Evolutionary conservation across 2,113 vertebrate species (phyloP).

Genomic region (Amblyornis subalaris): DNA sequence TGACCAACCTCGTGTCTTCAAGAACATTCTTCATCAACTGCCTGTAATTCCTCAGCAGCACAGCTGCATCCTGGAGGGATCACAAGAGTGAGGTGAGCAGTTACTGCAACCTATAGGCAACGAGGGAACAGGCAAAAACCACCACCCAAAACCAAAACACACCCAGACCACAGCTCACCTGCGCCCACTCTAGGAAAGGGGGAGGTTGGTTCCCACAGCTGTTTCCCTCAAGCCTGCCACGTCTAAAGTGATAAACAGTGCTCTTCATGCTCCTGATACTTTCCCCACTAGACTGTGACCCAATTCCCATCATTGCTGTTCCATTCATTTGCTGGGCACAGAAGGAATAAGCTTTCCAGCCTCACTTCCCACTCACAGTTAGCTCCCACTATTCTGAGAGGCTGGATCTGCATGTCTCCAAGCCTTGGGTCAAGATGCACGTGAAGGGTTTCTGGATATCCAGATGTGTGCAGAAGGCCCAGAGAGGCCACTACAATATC

Average conservation of each 20-base stretch:
- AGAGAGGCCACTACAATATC: background rate
- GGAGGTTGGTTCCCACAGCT: background rate
- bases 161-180: background rate
- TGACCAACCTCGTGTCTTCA: conserved; percentile 78
- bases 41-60: conserved; percentile 69
- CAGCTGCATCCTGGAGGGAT: conserved; percentile 76
- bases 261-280: background rate
- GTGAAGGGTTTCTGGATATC: background rate
- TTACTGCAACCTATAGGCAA: background rate
- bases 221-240: background rate
- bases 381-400: background rate
- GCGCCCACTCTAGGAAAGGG: background rate
- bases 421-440: background rate
- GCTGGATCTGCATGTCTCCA: background rate
- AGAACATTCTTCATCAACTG: conserved; percentile 82
- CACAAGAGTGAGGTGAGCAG: background rate
- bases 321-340: background rate
- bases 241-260: background rate
- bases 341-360: background rate
- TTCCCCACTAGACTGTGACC: background rate
- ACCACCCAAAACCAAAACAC: background rate
- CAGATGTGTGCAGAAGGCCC: background rate
- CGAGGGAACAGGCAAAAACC: background rate
- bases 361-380: background rate
- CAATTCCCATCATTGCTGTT: background rate